phyloP scores from a whole-genome alignment of 2,113 vertebrate species.

The Porphyrio hochstetteri region DNA sequence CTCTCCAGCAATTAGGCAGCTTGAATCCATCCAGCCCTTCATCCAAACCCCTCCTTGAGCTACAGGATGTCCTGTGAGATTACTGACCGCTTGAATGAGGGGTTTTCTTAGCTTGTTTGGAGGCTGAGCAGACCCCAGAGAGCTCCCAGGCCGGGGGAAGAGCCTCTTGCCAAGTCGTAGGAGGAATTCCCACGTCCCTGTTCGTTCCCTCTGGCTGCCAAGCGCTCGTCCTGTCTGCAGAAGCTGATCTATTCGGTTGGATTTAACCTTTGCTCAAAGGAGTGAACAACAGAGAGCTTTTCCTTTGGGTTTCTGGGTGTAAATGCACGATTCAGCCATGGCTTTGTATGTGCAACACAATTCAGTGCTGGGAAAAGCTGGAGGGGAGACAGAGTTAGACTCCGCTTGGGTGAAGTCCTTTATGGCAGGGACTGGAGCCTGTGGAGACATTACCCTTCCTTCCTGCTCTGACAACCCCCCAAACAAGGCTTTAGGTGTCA shows the following conservation, averaged over 20 bases:
- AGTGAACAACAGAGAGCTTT: slow-evolving; percentile 1
- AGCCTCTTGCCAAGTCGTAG: slow-evolving; percentile 11
- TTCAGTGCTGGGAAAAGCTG: neutral
- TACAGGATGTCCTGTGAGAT: slow-evolving; percentile 30
- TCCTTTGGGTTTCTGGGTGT: slow-evolving; percentile 54
- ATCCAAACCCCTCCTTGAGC: neutral
- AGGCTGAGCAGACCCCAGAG: slow-evolving; percentile 22
- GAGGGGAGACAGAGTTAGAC: neutral
- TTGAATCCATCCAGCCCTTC: neutral
- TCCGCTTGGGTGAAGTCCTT: neutral
- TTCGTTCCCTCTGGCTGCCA: slow-evolving; percentile 51
- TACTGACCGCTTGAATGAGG: neutral
- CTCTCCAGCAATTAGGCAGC: neutral
- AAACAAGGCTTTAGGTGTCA: neutral
- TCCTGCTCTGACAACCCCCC: neutral
- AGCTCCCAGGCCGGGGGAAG: neutral
- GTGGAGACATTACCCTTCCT: neutral
- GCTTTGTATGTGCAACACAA: neutral
- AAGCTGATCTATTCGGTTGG: slow-evolving; percentile 42
- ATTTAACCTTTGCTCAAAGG: slow-evolving; percentile 48
- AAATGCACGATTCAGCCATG: neutral
- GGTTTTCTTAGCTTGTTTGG: slow-evolving; percentile 13
- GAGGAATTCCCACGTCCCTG: slow-evolving; percentile 61
- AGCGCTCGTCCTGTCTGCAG: neutral
- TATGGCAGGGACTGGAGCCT: neutral